Evolutionary conservation across 2,888 invertebrate species (phyloP).

Genomic region (Spodoptera littoralis): DNA sequence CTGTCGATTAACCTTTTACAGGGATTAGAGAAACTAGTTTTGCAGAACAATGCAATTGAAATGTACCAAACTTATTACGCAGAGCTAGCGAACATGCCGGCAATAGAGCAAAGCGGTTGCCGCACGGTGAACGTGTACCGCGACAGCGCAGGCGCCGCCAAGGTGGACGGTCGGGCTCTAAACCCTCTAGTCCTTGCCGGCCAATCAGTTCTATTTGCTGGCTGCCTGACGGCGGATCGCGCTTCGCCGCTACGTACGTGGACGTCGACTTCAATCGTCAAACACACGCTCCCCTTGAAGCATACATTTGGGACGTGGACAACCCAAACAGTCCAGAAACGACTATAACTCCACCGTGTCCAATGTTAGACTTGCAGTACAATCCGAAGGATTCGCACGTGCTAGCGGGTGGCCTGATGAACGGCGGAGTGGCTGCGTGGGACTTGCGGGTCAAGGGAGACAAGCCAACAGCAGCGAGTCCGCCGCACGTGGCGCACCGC

Average conservation of each 20-base stretch:
- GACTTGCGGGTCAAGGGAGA: conserved; percentile 92
- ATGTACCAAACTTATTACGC: conserved; percentile 96
- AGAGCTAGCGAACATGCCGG: conserved; percentile 90
- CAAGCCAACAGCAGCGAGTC: conserved; percentile 91
- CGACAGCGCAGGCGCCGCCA: conserved; percentile 83
- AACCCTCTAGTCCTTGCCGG: conserved; percentile 86
- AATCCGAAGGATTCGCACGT: conserved; percentile 93
- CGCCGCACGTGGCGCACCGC: conserved; percentile 94
- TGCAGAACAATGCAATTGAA: conserved; percentile 97
- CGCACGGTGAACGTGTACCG: conserved; percentile 95
- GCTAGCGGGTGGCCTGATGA: conserved; percentile 91
- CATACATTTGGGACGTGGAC: conserved; percentile 97
- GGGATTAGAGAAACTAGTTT: conserved; percentile 94
- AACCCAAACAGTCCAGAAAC: conserved; percentile 93
- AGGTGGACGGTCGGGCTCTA: conserved; percentile 58
- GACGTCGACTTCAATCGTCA: conserved; percentile 92
- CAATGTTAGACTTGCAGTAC: conserved; percentile 94
- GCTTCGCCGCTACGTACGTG: conserved; percentile 94
- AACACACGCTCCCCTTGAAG: conserved; percentile 67
- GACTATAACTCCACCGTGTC: conserved; percentile 91
- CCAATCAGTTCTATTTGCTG: conserved; percentile 94
- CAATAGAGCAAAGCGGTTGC: conserved; percentile 90
- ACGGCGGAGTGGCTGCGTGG: conserved; percentile 92
- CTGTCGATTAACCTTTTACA: conserved; percentile 66
- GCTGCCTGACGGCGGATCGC: conserved; percentile 94